These are phyloP conservation scores for Daubentonia madagascariensis DNA, from an alignment of 2,113 vertebrate species.

Conservation along the genomic window DNA sequence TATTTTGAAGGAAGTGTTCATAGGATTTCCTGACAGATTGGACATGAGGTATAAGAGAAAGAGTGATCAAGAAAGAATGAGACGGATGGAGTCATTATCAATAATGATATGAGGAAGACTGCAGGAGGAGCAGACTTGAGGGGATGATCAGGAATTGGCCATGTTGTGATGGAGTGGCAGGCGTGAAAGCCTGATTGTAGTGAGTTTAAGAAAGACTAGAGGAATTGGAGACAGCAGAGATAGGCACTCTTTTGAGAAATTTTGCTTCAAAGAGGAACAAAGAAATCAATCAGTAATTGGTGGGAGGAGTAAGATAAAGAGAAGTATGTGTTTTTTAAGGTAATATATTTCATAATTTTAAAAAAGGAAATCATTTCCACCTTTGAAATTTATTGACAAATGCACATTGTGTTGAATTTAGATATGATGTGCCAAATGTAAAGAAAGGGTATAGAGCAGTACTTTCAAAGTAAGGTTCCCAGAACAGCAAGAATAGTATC, in stretches of 20 bases:
- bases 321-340: not conserved
- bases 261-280: constrained; percentile 22
- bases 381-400: not conserved
- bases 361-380: not conserved
- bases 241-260: not conserved
- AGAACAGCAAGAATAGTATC: not conserved
- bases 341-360: not conserved
- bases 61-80: not conserved
- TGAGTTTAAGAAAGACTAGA: not conserved
- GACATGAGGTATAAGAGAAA: not conserved
- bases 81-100: not conserved
- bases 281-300: not conserved
- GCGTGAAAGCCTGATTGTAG: not conserved
- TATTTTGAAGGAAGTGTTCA: not conserved
- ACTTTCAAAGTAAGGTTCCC: not conserved
- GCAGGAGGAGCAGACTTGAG: not conserved
- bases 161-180: not conserved
- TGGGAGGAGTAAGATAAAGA: not conserved
- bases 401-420: not conserved
- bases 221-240: not conserved
- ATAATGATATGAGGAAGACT: not conserved
- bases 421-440: not conserved
- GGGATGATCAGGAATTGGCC: not conserved
- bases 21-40: not conserved
- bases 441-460: not conserved